Conservation (phyloP, 2,888 invertebrate species). For the Cataglyphis albicans region DNA sequence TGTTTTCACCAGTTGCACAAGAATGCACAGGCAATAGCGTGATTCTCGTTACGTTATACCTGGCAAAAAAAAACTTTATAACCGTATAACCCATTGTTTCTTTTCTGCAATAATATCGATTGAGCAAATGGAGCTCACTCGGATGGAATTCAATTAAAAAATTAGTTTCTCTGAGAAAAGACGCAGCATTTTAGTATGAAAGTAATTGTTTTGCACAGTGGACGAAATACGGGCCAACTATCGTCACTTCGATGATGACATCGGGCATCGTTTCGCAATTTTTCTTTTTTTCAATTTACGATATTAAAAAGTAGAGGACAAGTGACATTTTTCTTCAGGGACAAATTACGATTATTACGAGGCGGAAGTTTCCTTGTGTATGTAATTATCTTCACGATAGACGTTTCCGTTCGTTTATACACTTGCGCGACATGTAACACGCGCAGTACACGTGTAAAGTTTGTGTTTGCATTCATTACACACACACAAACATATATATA, state of each 20-base stretch:
- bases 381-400: constrained; percentile 47
- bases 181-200: not conserved
- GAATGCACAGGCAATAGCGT: constrained; percentile 33
- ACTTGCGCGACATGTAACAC: not conserved
- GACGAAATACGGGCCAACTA: not conserved
- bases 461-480: not conserved
- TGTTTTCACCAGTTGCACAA: constrained; percentile 53
- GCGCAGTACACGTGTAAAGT: not conserved
- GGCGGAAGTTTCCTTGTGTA: constrained; percentile 53
- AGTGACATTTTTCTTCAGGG: constrained; percentile 29
- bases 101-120: not conserved
- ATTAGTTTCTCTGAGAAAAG: not conserved
- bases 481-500: not conserved
- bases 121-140: not conserved
- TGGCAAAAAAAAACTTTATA: constrained; percentile 24
- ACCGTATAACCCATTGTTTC: constrained; percentile 10
- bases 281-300: not conserved
- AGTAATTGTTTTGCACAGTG: not conserved
- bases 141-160: constrained; percentile 21
- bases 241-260: not conserved
- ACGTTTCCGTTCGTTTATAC: constrained; percentile 27
- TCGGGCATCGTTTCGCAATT: not conserved
- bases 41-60: constrained; percentile 40
- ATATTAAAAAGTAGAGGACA: constrained; percentile 17
- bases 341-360: not conserved